Conservation (phyloP, 2,888 invertebrate genomes). For the Thymelicus acteon region DNA sequence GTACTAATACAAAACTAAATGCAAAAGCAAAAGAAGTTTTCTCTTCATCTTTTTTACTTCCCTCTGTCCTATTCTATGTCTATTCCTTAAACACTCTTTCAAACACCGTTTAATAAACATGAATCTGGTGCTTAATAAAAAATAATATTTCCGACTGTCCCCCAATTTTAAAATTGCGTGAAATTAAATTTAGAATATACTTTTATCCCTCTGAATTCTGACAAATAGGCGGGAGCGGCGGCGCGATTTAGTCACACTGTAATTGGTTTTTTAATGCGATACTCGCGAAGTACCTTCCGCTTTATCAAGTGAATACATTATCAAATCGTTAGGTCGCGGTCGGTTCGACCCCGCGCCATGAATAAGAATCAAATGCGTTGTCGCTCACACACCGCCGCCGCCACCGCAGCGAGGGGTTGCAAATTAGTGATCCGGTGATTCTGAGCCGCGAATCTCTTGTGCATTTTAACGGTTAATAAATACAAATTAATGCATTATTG, state of each 20-base stretch:
- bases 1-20: too few relatives aligned
- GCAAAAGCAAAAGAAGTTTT: too few relatives aligned
- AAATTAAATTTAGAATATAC: slow-evolving; percentile 84
- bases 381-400: slow-evolving; percentile 55
- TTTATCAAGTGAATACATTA: slow-evolving; percentile 85
- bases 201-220: slow-evolving; percentile 81
- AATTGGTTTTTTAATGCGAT: slow-evolving; percentile 84
- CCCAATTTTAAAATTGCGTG: slow-evolving; percentile 82
- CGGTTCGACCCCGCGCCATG: slow-evolving; percentile 67
- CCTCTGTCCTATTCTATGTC: not conserved
- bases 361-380: slow-evolving; percentile 81
- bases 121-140: slow-evolving; percentile 70
- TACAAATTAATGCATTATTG: slow-evolving; percentile 70
- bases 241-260: slow-evolving; percentile 81
- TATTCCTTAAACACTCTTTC: slow-evolving; percentile 38
- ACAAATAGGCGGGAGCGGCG: slow-evolving; percentile 80
- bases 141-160: slow-evolving; percentile 70
- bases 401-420: slow-evolving; percentile 58
- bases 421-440: slow-evolving; percentile 78
- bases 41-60: not conserved
- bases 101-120: slow-evolving; percentile 70
- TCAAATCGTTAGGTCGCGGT: slow-evolving; percentile 81
- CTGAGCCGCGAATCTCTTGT: slow-evolving; percentile 56
- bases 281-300: slow-evolving; percentile 81
- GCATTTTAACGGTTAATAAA: slow-evolving; percentile 77